These are phyloP conservation scores for Chrysochloris asiatica DNA, from an alignment of 2,113 vertebrate species.

Conservation along the genomic window DNA sequence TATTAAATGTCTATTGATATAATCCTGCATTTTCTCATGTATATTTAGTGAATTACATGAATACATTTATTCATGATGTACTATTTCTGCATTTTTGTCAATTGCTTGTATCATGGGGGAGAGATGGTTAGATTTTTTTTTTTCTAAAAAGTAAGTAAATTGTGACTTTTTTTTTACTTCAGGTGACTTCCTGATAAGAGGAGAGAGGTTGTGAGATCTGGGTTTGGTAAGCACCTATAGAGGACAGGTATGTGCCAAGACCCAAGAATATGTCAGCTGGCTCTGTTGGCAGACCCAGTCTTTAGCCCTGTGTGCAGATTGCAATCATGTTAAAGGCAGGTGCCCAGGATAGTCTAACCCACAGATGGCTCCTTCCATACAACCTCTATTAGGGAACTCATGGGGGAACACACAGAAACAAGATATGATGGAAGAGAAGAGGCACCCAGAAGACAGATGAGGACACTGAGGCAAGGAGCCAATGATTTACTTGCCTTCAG, in stretches of 20 bases:
- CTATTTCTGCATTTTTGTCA: conserved; percentile 1
- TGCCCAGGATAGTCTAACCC: background rate
- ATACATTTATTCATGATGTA: conserved; percentile 40
- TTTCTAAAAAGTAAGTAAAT: background rate
- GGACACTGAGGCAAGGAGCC: background rate
- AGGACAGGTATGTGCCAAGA: background rate
- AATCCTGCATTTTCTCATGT: conserved; percentile 14
- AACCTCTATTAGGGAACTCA: background rate
- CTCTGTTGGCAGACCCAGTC: background rate
- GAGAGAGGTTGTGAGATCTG: background rate
- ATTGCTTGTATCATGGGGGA: background rate
- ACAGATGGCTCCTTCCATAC: background rate
- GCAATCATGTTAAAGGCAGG: background rate
- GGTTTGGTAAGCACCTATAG: background rate
- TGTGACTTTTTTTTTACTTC: conserved; percentile 49
- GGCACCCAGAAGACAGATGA: background rate
- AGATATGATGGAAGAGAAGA: conserved; percentile 17
- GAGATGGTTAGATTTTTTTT: background rate
- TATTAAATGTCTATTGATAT: background rate
- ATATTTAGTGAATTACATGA: background rate
- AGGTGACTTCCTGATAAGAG: background rate
- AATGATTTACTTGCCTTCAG: background rate
- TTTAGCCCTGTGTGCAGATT: background rate
- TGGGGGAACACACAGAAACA: background rate
- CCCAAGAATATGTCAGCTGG: background rate